phyloP scores from a whole-genome alignment of 2,797 vertebrate species.

The Sciaenops ocellatus region DNA sequence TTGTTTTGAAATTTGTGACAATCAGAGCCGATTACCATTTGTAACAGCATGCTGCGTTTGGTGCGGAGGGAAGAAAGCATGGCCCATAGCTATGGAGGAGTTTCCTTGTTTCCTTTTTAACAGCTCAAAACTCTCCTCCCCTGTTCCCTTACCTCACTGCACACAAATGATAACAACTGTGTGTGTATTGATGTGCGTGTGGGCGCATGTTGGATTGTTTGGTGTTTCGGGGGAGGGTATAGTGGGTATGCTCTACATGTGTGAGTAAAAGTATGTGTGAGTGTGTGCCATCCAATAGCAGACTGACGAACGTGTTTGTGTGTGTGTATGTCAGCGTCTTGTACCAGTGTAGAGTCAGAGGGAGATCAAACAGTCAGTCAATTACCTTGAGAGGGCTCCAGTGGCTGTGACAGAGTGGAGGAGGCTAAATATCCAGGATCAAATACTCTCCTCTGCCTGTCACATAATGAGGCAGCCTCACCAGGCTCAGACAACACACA shows the following conservation, averaged over 20 bases:
- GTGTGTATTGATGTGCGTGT: conserved; percentile 45
- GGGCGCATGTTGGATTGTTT: conserved; percentile 9
- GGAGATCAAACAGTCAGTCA: conserved; percentile 82
- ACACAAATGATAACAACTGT: conserved; percentile 74
- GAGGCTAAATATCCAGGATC: conserved; percentile 81
- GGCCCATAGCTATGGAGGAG: conserved; percentile 82
- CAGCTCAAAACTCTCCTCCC: conserved; percentile 70
- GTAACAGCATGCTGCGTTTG: conserved; percentile 82
- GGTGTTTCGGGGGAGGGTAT: conserved; percentile 29
- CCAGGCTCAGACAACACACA: conserved; percentile 60
- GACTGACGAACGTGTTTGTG: conserved; percentile 51
- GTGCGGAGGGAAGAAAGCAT: conserved; percentile 80
- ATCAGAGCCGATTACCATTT: conserved; percentile 86
- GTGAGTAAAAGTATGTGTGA: conserved; percentile 31
- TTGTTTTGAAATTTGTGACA: conserved; percentile 87
- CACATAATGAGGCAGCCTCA: conserved; percentile 71
- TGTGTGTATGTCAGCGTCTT: conserved; percentile 58
- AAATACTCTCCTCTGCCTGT: conserved; percentile 76
- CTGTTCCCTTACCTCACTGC: conserved; percentile 73
- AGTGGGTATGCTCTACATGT: conserved; percentile 22
- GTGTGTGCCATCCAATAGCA: conserved; percentile 44
- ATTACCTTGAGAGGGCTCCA: conserved; percentile 84
- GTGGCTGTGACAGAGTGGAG: conserved; percentile 79
- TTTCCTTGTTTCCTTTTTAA: conserved; percentile 79
- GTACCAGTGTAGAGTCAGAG: conserved; percentile 70